phyloP scores from a whole-genome alignment of 2,797 vertebrate genomes.

The Melanitta fusca region DNA sequence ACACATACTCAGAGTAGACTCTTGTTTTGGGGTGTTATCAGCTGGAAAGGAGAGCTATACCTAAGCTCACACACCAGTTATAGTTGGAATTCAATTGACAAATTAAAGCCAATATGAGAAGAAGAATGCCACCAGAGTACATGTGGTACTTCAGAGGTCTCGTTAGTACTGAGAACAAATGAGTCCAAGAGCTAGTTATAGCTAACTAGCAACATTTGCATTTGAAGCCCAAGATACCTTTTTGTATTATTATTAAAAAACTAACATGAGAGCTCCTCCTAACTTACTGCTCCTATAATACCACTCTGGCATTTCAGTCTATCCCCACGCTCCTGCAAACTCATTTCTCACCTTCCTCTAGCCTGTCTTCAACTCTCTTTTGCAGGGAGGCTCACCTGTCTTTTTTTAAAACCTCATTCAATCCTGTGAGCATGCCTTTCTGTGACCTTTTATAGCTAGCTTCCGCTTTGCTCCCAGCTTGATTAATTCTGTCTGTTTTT shows the following conservation, averaged over 20 bases:
- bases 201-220: neutral
- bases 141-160: neutral
- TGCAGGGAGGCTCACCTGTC: neutral
- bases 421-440: neutral
- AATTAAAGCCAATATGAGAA: neutral
- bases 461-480: conserved; percentile 8
- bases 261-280: neutral
- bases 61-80: neutral
- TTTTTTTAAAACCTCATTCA: neutral
- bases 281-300: neutral
- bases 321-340: neutral
- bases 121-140: neutral
- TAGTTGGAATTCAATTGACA: neutral
- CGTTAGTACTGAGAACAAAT: neutral
- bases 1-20: neutral
- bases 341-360: neutral
- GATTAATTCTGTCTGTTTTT: conserved; percentile 35
- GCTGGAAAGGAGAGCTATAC: neutral
- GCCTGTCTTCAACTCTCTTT: neutral
- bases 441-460: neutral
- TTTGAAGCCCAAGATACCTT: neutral
- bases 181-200: neutral
- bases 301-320: neutral
- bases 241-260: neutral
- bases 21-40: neutral